Base-by-base conservation (phyloP, 2,888 invertebrate species). In the Diarsia rubi region DNA sequence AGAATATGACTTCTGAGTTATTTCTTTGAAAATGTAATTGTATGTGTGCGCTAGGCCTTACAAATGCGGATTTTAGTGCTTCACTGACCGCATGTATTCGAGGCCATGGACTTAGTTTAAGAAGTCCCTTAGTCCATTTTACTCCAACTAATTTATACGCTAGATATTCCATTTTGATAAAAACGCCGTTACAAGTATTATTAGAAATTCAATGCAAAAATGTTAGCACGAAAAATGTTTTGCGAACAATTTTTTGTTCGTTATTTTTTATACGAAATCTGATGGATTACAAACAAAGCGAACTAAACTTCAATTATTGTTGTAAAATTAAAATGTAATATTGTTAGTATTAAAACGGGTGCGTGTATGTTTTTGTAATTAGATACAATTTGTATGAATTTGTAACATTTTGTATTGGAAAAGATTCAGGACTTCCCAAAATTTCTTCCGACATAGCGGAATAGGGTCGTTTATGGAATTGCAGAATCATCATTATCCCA, bases 301-400 rank as follows among this genome's bases (percentile, higher is more conserved):
- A 49, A 44, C 54, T 37, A 31, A 27, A 68, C 37, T 44, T n/a
- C 8, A 78, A 42, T 47, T 60, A 47, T 62, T 57, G 65, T 49
- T 60, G n/a, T 27, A 44, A 16, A 62, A 62, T 62, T 31, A 19
- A 16, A 64, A 45, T 78, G 49, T 59, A 69, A 52, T 59, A 31
- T 69, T 70, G 14, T 42, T 82, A 63, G 69, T 69, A 65, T 67
- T 82, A 83, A 83, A 86, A 67, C 52, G 71, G 74, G 69, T 75
- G 79, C 73, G 73, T 74, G 69, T 82, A 82, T 70, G 19, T 63
- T 85, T 82, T 87, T 85, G 62, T 85, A 85, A 76, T 87, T 85
- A 75, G 85, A 87, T 76, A 87, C 74, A 76, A 76, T 82, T 86
- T 86, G 44, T 86, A 84, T 78, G 69, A 19, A 82, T 84, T 86